These are phyloP conservation scores for Hippoglossus hippoglossus DNA, from an alignment of 2,797 vertebrate genomes.

Conservation along the genomic window DNA sequence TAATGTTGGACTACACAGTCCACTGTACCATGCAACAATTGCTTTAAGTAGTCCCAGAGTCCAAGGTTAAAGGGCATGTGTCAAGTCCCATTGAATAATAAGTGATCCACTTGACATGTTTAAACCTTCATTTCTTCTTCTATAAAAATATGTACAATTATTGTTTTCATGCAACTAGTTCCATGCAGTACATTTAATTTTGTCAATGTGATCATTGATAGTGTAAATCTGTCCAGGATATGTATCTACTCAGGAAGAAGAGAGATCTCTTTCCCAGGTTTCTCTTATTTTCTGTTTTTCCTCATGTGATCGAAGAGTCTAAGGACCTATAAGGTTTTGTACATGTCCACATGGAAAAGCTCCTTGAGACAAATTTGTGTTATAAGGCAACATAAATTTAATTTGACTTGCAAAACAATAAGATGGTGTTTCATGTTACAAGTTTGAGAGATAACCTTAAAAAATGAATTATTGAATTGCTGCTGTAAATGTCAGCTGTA, in stretches of 20 bases:
- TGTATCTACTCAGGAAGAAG: not conserved
- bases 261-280: not conserved
- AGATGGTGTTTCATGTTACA: not conserved
- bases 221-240: not conserved
- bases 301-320: not conserved
- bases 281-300: not conserved
- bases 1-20: not conserved
- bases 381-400: not conserved
- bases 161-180: too few relatives aligned
- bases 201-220: too few relatives aligned
- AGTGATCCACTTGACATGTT: not conserved
- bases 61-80: conserved; percentile 50
- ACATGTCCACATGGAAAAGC: not conserved
- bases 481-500: not conserved
- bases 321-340: not conserved
- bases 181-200: too few relatives aligned
- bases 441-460: not conserved
- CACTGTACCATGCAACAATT: conserved; percentile 14
- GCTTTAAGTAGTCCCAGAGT: conserved; percentile 23
- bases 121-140: too few relatives aligned
- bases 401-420: not conserved
- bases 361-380: not conserved
- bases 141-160: too few relatives aligned
- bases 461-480: not conserved
- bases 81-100: conserved; percentile 44